These are phyloP conservation scores for Wasmannia auropunctata DNA, from an alignment of 1,140 invertebrate species.

Conservation along the genomic window DNA sequence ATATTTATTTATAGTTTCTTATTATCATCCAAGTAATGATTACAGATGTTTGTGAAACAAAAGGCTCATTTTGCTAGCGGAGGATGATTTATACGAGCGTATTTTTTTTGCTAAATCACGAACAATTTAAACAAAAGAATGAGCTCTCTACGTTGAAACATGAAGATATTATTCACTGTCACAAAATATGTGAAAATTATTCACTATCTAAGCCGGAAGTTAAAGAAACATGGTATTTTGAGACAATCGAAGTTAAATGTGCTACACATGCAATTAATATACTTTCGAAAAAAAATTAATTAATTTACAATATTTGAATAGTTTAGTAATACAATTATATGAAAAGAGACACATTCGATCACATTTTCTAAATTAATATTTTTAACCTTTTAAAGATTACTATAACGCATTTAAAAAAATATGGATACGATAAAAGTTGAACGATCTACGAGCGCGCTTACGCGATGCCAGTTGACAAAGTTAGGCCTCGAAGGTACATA, in stretches of 20 bases:
- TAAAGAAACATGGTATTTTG: not conserved
- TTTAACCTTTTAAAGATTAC: not conserved
- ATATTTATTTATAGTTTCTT: not conserved
- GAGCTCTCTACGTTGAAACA: not conserved
- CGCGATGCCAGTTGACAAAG: not conserved
- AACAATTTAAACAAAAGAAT: slow-evolving; percentile 10
- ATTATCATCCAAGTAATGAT: not conserved
- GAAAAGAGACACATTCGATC: no score
- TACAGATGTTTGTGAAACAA: not conserved
- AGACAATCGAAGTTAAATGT: not conserved
- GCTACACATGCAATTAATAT: not conserved
- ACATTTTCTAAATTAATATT: no score
- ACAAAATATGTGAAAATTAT: slow-evolving; percentile 25
- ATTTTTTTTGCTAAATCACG: slow-evolving; percentile 14
- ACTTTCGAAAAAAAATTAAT: not conserved
- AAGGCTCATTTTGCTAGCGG: not conserved
- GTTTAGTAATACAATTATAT: no score
- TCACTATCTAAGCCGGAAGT: not conserved
- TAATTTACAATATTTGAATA: not conserved
- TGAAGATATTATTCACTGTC: slow-evolving; percentile 39
- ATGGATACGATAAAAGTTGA: slow-evolving; percentile 18
- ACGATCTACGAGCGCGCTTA: not conserved
- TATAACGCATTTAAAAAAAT: not conserved
- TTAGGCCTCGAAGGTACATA: not conserved
- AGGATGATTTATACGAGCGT: not conserved